phyloP scores from a whole-genome alignment of 2,797 vertebrate genomes.

The Fratercula arctica region DNA sequence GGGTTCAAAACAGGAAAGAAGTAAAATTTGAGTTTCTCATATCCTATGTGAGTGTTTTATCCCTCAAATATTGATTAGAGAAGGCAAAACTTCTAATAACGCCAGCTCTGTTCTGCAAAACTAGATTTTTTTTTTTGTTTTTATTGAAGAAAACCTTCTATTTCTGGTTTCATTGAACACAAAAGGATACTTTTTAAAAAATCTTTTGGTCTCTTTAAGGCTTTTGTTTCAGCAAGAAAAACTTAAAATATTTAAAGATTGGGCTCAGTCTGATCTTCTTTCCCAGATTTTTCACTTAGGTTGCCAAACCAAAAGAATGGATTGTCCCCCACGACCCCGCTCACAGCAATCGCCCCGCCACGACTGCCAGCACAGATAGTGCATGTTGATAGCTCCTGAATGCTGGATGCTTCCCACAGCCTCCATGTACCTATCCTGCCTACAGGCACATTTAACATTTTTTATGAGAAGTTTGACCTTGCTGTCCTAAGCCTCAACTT shows the following conservation, averaged over 20 bases:
- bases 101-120: neutral
- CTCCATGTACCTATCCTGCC: conserved; percentile 47
- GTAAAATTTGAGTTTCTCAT: neutral
- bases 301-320: conserved; percentile 65
- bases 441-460: conserved; percentile 46
- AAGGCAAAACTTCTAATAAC: conserved; percentile 39
- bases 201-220: conserved; percentile 47
- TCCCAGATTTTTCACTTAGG: conserved; percentile 58
- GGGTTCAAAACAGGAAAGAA: neutral
- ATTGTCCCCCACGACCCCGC: conserved; percentile 17
- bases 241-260: conserved; percentile 61
- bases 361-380: conserved; percentile 52
- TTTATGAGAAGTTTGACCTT: conserved; percentile 42
- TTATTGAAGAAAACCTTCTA: conserved; percentile 46
- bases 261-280: conserved; percentile 45
- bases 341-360: neutral
- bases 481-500: conserved; percentile 35
- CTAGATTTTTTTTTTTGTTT: neutral
- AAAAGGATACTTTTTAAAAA: conserved; percentile 25
- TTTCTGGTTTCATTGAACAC: conserved; percentile 64
- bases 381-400: conserved; percentile 45
- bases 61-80: conserved; percentile 16
- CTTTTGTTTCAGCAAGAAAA: conserved; percentile 65
- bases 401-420: conserved; percentile 46
- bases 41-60: neutral